Evolutionary conservation across 92 coral and sea anemone genomes (phyloP).

Genomic region (Heliopora coerulea): DNA sequence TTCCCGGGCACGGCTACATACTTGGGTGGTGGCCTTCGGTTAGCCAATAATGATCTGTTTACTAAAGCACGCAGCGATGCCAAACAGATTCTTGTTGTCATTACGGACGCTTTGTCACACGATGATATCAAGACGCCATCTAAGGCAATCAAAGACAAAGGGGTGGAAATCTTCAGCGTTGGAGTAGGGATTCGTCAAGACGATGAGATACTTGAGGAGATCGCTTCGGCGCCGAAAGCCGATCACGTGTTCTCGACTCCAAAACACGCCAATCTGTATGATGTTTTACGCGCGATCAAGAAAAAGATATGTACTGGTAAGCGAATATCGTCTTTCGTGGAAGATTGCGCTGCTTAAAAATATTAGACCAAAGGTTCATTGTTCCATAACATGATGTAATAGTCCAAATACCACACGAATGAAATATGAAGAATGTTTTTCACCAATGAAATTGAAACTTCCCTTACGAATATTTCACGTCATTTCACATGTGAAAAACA

Average conservation of each 20-base stretch:
- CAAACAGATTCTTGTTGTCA: slow-evolving; percentile 66
- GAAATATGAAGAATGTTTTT: too few relatives aligned
- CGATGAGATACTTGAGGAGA: slow-evolving; percentile 52
- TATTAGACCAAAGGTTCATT: too few relatives aligned
- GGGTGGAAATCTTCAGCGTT: slow-evolving; percentile 65
- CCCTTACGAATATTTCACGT: too few relatives aligned
- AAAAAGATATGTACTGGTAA: slow-evolving; percentile 76
- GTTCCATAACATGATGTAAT: too few relatives aligned
- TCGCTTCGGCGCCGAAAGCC: slow-evolving; percentile 65
- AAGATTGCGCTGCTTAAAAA: too few relatives aligned
- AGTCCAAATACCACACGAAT: too few relatives aligned
- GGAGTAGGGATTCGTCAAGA: slow-evolving; percentile 65
- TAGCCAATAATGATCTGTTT: slow-evolving; percentile 54
- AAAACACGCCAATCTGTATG: slow-evolving; percentile 41
- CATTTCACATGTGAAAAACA: too few relatives aligned
- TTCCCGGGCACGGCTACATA: slow-evolving; percentile 49
- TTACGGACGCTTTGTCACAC: slow-evolving; percentile 59
- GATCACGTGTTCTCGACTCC: slow-evolving; percentile 54
- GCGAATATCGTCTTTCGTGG: too few relatives aligned
- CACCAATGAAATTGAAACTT: too few relatives aligned
- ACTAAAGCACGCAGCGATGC: slow-evolving; percentile 82
- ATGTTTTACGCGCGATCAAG: slow-evolving; percentile 56
- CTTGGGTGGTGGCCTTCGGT: slow-evolving; percentile 63
- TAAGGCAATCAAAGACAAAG: slow-evolving; percentile 63
- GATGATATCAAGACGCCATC: slow-evolving; percentile 66